phyloP scores from a whole-genome alignment of 30 jellyfish, hydroid and myxozoan genomes.

The Euphysa ruthae region DNA sequence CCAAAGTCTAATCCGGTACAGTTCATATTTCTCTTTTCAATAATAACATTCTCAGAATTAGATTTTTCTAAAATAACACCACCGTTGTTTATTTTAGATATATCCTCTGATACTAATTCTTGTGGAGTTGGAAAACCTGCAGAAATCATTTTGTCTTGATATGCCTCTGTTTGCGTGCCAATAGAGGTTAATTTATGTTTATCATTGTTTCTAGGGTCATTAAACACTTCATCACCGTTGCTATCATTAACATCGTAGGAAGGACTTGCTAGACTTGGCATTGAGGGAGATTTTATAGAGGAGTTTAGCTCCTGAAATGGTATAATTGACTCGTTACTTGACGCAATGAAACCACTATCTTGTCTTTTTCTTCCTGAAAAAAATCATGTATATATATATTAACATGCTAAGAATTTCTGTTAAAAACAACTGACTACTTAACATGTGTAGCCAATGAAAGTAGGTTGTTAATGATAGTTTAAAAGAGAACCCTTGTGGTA shows the following conservation, averaged over 20 bases:
- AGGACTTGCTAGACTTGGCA: slow-evolving; percentile 14
- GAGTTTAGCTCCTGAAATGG: slow-evolving; percentile 14
- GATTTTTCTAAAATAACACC: no score
- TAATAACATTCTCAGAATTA: slow-evolving; percentile 1
- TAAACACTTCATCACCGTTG: not conserved
- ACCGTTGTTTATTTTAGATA: no score
- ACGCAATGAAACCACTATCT: slow-evolving; percentile 24
- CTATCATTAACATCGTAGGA: not conserved
- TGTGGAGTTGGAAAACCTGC: no score
- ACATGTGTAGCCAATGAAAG: no score
- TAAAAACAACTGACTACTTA: no score
- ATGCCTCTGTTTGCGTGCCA: not conserved
- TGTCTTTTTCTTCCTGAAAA: slow-evolving; percentile 21
- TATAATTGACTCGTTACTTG: slow-evolving; percentile 32
- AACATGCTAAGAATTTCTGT: no score
- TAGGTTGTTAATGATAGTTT: no score
- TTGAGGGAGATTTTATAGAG: slow-evolving; percentile 12
- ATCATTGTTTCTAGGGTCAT: not conserved
- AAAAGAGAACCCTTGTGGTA: no score
- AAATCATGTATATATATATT: no score
- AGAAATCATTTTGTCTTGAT: no score
- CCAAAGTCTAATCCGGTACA: slow-evolving; percentile 38
- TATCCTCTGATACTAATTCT: no score
- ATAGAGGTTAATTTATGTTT: not conserved
- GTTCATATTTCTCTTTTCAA: slow-evolving; percentile 7